Evolutionary conservation across 1,140 invertebrate genomes (phyloP).

Genomic region (Mactra quadrangularis): DNA sequence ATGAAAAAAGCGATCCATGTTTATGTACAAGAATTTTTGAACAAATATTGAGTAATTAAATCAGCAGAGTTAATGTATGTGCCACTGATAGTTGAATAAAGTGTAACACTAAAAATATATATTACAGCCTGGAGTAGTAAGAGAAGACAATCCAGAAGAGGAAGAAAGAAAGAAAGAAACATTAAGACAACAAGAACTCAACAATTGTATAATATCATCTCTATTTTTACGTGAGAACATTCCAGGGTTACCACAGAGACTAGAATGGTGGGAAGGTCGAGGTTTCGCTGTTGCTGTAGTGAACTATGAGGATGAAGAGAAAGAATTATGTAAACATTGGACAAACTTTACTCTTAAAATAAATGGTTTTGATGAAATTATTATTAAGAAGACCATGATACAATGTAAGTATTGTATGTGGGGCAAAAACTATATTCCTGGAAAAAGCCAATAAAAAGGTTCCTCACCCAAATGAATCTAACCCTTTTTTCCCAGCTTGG

Average conservation of each 20-base stretch:
- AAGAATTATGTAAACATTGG: conserved; percentile 37
- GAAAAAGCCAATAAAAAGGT: no score
- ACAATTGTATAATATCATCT: conserved; percentile 37
- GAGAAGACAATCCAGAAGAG: not conserved
- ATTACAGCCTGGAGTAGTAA: not conserved
- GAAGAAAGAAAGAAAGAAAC: not conserved
- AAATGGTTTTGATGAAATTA: conserved; percentile 49
- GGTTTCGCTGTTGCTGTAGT: conserved; percentile 67
- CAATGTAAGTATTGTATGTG: conserved; percentile 63
- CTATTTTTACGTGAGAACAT: conserved; percentile 53
- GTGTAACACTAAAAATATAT: not conserved
- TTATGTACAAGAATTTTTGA: no score
- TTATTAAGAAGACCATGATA: conserved; percentile 64
- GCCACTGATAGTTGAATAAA: no score
- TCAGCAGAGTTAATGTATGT: no score
- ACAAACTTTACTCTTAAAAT: conserved; percentile 70
- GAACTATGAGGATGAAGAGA: conserved; percentile 66
- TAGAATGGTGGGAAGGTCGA: conserved; percentile 68
- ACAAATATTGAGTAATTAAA: no score
- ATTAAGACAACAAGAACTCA: conserved; percentile 19
- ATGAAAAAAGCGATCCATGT: not conserved
- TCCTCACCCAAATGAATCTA: no score
- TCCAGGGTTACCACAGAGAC: conserved; percentile 56
- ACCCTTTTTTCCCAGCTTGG: no score
- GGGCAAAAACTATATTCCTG: no score